Conservation (phyloP, 1,140 invertebrate genomes). For the Hylaeus volcanicus region DNA sequence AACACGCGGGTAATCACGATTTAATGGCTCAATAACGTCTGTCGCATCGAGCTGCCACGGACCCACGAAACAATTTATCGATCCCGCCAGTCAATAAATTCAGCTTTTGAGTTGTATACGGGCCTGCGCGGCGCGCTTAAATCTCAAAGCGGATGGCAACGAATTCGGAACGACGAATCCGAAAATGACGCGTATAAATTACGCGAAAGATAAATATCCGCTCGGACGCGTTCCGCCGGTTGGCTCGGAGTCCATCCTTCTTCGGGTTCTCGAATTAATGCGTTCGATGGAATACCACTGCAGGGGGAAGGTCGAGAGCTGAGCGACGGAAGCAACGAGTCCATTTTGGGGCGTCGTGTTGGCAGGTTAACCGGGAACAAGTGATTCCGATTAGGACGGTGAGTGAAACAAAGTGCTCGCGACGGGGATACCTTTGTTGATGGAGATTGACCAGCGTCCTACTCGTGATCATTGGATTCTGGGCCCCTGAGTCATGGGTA, state of each 20-base stretch:
- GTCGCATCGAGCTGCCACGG: slow-evolving; percentile 64
- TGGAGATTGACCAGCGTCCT: too few relatives aligned
- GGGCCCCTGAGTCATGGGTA: too few relatives aligned
- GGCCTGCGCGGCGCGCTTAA: slow-evolving; percentile 42
- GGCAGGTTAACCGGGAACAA: neutral
- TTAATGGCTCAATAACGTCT: slow-evolving; percentile 79
- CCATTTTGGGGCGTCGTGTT: neutral
- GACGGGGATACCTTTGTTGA: too few relatives aligned
- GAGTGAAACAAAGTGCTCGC: too few relatives aligned
- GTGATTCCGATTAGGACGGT: too few relatives aligned
- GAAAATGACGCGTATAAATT: slow-evolving; percentile 56
- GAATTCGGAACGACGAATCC: slow-evolving; percentile 51
- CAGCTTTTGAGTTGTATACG: slow-evolving; percentile 71
- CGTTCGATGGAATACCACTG: neutral
- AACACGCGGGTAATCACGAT: slow-evolving; percentile 76
- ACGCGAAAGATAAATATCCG: slow-evolving; percentile 48
- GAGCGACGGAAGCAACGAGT: neutral
- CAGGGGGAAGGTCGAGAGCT: neutral
- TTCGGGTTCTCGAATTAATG: slow-evolving; percentile 10
- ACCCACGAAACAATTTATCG: slow-evolving; percentile 75
- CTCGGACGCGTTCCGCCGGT: neutral
- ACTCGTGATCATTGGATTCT: too few relatives aligned
- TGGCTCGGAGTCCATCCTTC: neutral
- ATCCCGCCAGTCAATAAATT: slow-evolving; percentile 75
- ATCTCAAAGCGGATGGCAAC: slow-evolving; percentile 51